Evolutionary conservation across 1,140 invertebrate genomes (phyloP), one percentile per base, ranked within the genome.

Genomic region (Zaprionus ghesquierei): DNA sequence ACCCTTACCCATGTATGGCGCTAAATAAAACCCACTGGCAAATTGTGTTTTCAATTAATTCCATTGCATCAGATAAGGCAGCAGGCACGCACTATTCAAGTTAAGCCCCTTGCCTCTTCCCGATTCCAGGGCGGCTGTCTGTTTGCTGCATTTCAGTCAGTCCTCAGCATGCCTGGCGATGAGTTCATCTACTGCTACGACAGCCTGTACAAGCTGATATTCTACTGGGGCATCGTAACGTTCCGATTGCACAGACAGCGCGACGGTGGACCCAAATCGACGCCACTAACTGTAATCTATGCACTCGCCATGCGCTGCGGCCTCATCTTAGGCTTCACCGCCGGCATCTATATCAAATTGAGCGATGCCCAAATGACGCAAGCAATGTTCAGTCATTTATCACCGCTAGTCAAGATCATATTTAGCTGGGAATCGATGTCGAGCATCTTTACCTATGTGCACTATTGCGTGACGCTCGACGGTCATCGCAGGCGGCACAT

Each of bases 331-430:
- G 66, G 79, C 0, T 89, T 89, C 5, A 6, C 73, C 1, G 59
- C 41, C 0, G 77, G 71, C 3, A 46, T 89, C 5, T 5, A 54
- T 3, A 2, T 77, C 0, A 91, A 89, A 44, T n/a, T 69, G 0
- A 44, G 15, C 5, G 61, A 80, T 54, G 13, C 51, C 1, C 49
- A 77, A 44, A 75, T 81, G 71, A 58, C 73, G 5, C 12, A 62
- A 5, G 85, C 84, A 10, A 89, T 89, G 73, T 61, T 89, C 3
- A 62, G 53, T 4, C 77, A 69, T 22, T 44, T 91, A 1, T 53
- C 71, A 13, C 89, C 85, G 5, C 27, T 91, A 33, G 51, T 79
- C 0, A 89, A 86, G 62, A 46, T 74, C 0, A 77, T 91, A 9
- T 60, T 91, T 2, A n/a, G 25, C 0, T 77, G 80, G 70, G 89